phyloP scores from a whole-genome alignment of 2,888 invertebrate genomes.

The Agrenia bidenticulata region DNA sequence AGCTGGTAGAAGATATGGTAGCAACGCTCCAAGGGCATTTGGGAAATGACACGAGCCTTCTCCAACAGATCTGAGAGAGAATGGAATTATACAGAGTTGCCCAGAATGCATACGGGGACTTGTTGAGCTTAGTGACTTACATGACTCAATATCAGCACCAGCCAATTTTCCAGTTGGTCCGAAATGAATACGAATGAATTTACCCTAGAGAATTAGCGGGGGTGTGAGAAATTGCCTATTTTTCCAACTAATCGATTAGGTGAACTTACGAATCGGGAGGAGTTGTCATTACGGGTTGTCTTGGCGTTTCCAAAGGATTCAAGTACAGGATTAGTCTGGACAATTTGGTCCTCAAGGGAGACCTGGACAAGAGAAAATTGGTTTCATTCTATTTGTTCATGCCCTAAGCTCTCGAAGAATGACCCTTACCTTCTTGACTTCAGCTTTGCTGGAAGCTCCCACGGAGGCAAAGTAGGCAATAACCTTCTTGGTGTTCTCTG shows the following conservation, averaged over 20 bases:
- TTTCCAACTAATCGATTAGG: not conserved
- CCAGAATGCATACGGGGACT: not conserved
- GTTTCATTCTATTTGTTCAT: no score
- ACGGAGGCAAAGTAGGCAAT: conserved; percentile 99
- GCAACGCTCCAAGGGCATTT: conserved; percentile 94
- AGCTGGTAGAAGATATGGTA: conserved; percentile 99
- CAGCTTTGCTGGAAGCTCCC: conserved; percentile 74
- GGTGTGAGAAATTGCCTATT: no score
- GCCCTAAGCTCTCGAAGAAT: no score
- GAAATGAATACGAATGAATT: conserved; percentile 99
- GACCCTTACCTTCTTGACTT: conserved; percentile 8
- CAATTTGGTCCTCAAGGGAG: conserved; percentile 90
- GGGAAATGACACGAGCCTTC: conserved; percentile 99
- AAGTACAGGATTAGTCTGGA: conserved; percentile 98
- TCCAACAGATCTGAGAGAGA: conserved; percentile 84
- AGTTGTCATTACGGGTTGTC: conserved; percentile 99
- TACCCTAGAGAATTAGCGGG: conserved; percentile 76
- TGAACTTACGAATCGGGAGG: conserved; percentile 98
- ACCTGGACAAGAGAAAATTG: conserved; percentile 8
- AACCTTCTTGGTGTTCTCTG: conserved; percentile 99
- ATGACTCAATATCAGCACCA: conserved; percentile 99
- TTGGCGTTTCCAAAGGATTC: conserved; percentile 99
- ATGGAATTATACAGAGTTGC: not conserved
- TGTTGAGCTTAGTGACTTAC: conserved; percentile 64
- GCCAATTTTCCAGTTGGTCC: conserved; percentile 98